Conservation (phyloP, 1,140 invertebrate genomes). For the Formica exsecta region DNA sequence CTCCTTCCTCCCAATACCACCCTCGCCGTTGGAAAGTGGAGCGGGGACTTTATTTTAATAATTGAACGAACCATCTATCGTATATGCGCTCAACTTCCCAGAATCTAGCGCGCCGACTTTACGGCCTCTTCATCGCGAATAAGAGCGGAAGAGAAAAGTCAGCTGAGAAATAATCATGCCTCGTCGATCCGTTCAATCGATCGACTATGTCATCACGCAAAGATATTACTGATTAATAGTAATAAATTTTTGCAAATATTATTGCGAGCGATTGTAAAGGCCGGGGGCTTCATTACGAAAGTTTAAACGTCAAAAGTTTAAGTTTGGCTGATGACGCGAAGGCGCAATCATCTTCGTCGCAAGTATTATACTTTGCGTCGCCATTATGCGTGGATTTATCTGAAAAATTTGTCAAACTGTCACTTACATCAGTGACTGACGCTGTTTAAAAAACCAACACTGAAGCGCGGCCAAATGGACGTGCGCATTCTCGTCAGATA, state of each 20-base stretch:
- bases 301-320: slow-evolving; percentile 74
- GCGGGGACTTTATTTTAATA: slow-evolving; percentile 74
- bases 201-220: slow-evolving; percentile 59
- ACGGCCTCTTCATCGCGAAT: slow-evolving; percentile 31
- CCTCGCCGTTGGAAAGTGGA: slow-evolving; percentile 19
- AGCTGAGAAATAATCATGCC: slow-evolving; percentile 10
- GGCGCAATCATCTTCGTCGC: slow-evolving; percentile 64
- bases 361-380: slow-evolving; percentile 12
- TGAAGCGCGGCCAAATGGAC: neutral
- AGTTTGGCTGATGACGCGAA: slow-evolving; percentile 36
- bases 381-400: slow-evolving; percentile 51
- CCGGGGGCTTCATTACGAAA: slow-evolving; percentile 75
- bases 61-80: slow-evolving; percentile 68
- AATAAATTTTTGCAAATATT: slow-evolving; percentile 68
- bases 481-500: neutral
- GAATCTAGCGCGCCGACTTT: slow-evolving; percentile 21
- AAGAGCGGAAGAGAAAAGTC: slow-evolving; percentile 7
- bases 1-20: neutral
- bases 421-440: neutral
- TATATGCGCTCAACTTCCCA: slow-evolving; percentile 37
- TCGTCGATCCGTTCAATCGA: slow-evolving; percentile 57
- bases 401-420: slow-evolving; percentile 60
- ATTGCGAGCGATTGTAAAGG: slow-evolving; percentile 60
- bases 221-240: slow-evolving; percentile 71
- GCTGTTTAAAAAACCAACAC: slow-evolving; percentile 5